A percentile compares a stretch with the other conserved stretches of the same genome.
Conservation (phyloP, 2,888 invertebrate species). For the Plagiodera versicolora region DNA sequence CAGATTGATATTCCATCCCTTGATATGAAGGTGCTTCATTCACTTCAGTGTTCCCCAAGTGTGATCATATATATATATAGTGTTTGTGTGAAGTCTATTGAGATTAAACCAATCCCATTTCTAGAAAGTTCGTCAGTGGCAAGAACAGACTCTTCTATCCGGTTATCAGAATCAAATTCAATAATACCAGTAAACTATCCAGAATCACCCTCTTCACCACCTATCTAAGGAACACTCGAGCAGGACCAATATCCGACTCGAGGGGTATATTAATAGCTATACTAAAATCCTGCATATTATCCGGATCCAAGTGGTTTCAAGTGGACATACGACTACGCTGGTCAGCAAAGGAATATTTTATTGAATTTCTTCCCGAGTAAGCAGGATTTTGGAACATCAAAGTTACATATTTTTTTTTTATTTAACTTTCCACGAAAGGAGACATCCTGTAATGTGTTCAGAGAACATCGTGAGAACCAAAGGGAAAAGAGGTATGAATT, state of each 20-base stretch:
- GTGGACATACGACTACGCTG: conserved; percentile 39
- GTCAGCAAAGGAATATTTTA: conserved; percentile 42
- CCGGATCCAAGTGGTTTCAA: conserved; percentile 41
- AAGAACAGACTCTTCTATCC: neutral
- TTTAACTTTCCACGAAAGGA: too few species aligned
- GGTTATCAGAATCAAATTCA: neutral
- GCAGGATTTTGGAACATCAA: too few species aligned
- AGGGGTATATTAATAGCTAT: conserved; percentile 42
- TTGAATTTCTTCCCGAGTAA: neutral
- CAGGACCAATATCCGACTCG: neutral
- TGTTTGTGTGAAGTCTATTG: too few species aligned
- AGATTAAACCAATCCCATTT: neutral
- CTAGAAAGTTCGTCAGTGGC: neutral
- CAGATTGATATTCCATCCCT: too few species aligned
- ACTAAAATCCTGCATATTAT: conserved; percentile 44
- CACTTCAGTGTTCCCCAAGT: too few species aligned
- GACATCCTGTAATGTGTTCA: too few species aligned
- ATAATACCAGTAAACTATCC: neutral
- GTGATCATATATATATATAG: too few species aligned
- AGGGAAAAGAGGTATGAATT: too few species aligned
- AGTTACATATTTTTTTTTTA: too few species aligned
- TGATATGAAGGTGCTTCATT: too few species aligned
- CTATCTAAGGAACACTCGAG: neutral
- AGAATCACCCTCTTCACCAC: neutral
- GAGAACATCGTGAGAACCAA: too few species aligned